phyloP scores from a whole-genome alignment of 1,140 invertebrate species.

The Aphis craccivora region DNA sequence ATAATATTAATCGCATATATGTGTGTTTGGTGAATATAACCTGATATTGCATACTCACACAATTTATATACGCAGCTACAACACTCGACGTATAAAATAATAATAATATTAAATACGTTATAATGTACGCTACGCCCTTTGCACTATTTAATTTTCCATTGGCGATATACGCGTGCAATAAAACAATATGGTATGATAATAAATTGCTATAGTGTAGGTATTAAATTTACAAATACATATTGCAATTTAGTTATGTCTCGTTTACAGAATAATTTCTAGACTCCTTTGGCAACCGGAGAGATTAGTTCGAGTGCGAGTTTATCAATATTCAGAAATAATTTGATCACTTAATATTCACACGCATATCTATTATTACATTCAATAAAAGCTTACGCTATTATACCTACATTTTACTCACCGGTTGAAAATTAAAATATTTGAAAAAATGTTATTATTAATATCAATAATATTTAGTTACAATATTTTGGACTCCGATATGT shows the following conservation, averaged over 20 bases:
- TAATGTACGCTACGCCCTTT: not conserved
- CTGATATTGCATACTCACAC: not conserved
- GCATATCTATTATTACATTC: not conserved
- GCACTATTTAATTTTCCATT: not conserved
- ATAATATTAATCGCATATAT: not conserved
- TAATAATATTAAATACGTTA: not conserved
- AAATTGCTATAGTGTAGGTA: not conserved
- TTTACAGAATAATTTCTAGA: not conserved
- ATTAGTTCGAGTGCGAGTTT: not conserved
- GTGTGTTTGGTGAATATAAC: not conserved
- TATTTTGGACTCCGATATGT: too few relatives aligned
- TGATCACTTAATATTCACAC: too few relatives aligned
- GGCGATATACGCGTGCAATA: not conserved
- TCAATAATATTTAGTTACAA: not conserved
- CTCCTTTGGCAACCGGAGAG: not conserved
- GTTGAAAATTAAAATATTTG: not conserved
- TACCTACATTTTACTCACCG: not conserved
- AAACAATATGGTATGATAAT: not conserved
- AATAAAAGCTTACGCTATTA: not conserved
- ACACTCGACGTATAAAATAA: not conserved
- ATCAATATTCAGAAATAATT: too few relatives aligned
- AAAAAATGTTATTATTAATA: not conserved
- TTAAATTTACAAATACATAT: not conserved
- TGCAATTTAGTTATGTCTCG: not conserved
- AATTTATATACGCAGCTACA: not conserved